Conservation (phyloP, 2,797 vertebrate species). For the Vultur gryphus region DNA sequence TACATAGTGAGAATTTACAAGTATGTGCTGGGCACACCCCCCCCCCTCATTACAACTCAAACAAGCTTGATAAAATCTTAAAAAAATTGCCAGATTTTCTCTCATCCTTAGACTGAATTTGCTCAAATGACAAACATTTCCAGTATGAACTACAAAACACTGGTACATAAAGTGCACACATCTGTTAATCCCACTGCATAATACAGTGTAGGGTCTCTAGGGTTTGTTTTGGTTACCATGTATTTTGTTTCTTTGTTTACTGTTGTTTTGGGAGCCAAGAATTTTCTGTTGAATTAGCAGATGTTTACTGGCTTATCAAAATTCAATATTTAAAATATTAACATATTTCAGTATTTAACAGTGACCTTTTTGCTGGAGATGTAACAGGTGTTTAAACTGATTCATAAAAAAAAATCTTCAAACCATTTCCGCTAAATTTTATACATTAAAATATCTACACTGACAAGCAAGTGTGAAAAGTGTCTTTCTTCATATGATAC, state of each 20-base stretch:
- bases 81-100: not conserved
- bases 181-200: not conserved
- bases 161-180: not conserved
- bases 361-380: not conserved
- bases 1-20: not conserved
- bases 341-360: not conserved
- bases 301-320: not conserved
- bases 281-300: not conserved
- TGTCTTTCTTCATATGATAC: not conserved
- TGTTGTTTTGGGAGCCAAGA: not conserved
- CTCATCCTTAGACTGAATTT: not conserved
- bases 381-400: not conserved
- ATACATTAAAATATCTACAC: not conserved
- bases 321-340: not conserved
- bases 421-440: not conserved
- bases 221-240: not conserved
- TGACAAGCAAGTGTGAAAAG: not conserved
- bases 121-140: not conserved
- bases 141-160: not conserved
- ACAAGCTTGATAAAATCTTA: not conserved
- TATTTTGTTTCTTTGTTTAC: not conserved
- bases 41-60: not conserved
- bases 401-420: not conserved
- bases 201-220: not conserved
- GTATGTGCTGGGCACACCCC: fast-evolving